These are phyloP conservation scores for Eupithecia tripunctaria DNA, from an alignment of 2,888 invertebrate species.

Conservation along the genomic window DNA sequence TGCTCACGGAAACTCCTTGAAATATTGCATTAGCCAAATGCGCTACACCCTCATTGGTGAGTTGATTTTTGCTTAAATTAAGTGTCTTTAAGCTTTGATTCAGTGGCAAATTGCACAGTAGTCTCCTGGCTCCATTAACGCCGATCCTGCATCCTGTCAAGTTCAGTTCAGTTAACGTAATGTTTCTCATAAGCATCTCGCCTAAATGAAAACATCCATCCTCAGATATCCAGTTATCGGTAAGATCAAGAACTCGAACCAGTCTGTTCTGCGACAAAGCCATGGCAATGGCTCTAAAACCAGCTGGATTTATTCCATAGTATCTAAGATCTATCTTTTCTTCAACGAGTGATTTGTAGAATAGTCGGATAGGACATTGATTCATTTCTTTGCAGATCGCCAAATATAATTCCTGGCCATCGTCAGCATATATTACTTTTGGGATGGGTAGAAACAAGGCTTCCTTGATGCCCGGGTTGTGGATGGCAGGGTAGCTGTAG, in stretches of 20 bases:
- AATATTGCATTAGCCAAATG: conserved; percentile 54
- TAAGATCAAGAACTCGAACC: conserved; percentile 60
- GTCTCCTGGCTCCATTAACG: conserved; percentile 51
- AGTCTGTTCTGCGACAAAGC: conserved; percentile 61
- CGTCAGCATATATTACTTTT: conserved; percentile 55
- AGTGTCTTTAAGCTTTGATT: conserved; percentile 57
- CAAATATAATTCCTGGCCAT: conserved; percentile 69
- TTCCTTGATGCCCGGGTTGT: conserved; percentile 64
- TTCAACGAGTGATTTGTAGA: conserved; percentile 58
- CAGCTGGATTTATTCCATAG: conserved; percentile 63
- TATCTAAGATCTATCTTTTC: conserved; percentile 62
- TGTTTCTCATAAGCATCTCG: conserved; percentile 62
- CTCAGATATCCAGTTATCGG: conserved; percentile 64
- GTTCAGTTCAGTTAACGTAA: conserved; percentile 56
- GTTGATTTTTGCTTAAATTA: conserved; percentile 60
- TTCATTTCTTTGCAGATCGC: conserved; percentile 65
- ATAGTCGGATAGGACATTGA: conserved; percentile 56
- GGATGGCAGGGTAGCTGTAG: conserved; percentile 64
- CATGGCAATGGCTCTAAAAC: conserved; percentile 63
- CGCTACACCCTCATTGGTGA: conserved; percentile 60
- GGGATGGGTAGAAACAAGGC: conserved; percentile 59
- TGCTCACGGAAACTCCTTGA: conserved; percentile 51
- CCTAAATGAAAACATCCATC: conserved; percentile 71
- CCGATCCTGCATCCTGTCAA: conserved; percentile 69
- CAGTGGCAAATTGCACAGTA: conserved; percentile 51